Percentiles rank a stretch among this genome's conserved stretches.
These are phyloP conservation scores for Trematomus loennbergii DNA, from an alignment of 2,113 vertebrate species.

Conservation along the genomic window DNA sequence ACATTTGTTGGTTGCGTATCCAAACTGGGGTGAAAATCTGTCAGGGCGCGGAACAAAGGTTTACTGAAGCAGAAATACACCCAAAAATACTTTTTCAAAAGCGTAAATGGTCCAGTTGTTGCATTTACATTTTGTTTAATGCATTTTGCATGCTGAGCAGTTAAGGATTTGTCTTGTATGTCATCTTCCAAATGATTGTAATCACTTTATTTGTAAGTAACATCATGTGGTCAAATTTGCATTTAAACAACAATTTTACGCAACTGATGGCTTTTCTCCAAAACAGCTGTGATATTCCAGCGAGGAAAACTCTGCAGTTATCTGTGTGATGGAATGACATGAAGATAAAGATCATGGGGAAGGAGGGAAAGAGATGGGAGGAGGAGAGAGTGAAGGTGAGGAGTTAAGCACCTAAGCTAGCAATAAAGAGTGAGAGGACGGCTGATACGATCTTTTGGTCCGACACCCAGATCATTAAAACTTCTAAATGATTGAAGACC, in stretches of 20 bases:
- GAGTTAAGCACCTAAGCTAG: slow-evolving; percentile 53
- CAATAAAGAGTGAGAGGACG: slow-evolving; percentile 52
- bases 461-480: slow-evolving; percentile 64
- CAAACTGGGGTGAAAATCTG: slow-evolving; percentile 46
- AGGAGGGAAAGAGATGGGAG: slow-evolving; percentile 23
- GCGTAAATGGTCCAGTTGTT: slow-evolving; percentile 52
- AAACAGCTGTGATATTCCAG: slow-evolving; percentile 35
- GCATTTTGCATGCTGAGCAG: slow-evolving; percentile 51
- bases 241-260: slow-evolving; percentile 58
- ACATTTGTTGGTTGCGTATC: slow-evolving; percentile 37
- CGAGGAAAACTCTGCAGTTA: slow-evolving; percentile 20
- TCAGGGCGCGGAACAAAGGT: slow-evolving; percentile 43
- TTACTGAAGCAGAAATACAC: slow-evolving; percentile 56
- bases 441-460: slow-evolving; percentile 59
- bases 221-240: slow-evolving; percentile 57
- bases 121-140: slow-evolving; percentile 64
- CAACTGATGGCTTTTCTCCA: slow-evolving; percentile 48
- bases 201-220: slow-evolving; percentile 66
- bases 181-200: slow-evolving; percentile 65
- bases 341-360: slow-evolving; percentile 62
- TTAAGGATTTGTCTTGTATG: slow-evolving; percentile 57
- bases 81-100: slow-evolving; percentile 51
- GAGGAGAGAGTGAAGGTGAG: slow-evolving; percentile 54
- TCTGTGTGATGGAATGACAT: slow-evolving; percentile 53
- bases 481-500: slow-evolving; percentile 45